Base-by-base conservation (phyloP, 2,888 invertebrate species). In the Pardosa pseudoannulata region DNA sequence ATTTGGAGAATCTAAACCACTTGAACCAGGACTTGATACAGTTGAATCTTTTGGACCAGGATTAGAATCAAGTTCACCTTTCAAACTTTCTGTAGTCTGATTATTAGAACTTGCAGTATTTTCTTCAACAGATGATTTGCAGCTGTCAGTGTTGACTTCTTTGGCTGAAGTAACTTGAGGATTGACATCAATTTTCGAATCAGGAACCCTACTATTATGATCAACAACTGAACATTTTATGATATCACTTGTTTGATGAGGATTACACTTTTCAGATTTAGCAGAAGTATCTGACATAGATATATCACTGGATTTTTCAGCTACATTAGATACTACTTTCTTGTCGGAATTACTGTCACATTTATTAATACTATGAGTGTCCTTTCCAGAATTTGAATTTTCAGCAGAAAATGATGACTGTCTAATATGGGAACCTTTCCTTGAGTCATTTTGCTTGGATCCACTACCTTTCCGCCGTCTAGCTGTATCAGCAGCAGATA, bases 401-500 rank as follows among this genome's bases (percentile, higher is more conserved):
- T 67, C 67, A 7, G 0, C 23, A 13, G 68, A 13, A 23, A 50
- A 39, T 28, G 62, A 23, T 50, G 65, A 6, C 13, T 36, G 65
- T 19, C 31, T 67, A n/a, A 29, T 31, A 39, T 50, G 72, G 27
- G 41, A 50, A 68, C 56, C 78, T 68, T 79, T 86, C 36, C 73
- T 79, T 31, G 29, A 50, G 28, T 79, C 79, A 74, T 29, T 86
- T 31, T 50, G 56, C 39, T 86, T 86, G 1, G 85, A 74, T 6
- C 74, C 79, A 70, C 79, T 75, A 19, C 70, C 79, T 65, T 79
- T 86, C 2, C 85, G 28, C 16, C 85, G 68, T 5, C 87, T 68
- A 31, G 79, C 46, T 11, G 79, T 46, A 79, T 82, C 81, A 9
- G 82, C 64, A 64, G 87, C 79, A 32, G 87, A 87, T 36, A 87